Base-by-base conservation (phyloP, 2,113 vertebrate genomes). In the Siphamia tubifer region DNA sequence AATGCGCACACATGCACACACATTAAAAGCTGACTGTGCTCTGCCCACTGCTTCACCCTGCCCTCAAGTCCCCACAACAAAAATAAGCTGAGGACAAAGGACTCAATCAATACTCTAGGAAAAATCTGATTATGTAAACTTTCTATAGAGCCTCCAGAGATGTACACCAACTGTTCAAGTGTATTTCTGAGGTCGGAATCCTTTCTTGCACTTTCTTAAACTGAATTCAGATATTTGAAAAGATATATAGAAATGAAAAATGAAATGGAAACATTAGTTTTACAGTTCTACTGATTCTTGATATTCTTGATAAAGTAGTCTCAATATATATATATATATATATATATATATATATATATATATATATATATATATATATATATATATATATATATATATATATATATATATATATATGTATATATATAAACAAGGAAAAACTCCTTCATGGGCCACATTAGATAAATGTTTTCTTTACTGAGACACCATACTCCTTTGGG, bases 391-490 rank as follows among this genome's bases (percentile, higher is more conserved):
- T n/a, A n/a, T n/a, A n/a, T n/a, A n/a, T n/a, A n/a, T n/a, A n/a
- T n/a, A n/a, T n/a, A n/a, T n/a, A n/a, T n/a, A n/a, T n/a, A n/a
- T n/a, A n/a, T n/a, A n/a, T n/a, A n/a, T n/a, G n/a, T n/a, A n/a
- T n/a, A n/a, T n/a, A n/a, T n/a, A n/a, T n/a, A 3, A 5, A 39
- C 49, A 7, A 2, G 4, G 1, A 52, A 47, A 49, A 63, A 25
- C 24, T 15, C 51, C 42, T 48, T 68, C 40, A 30, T 36, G 47
- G 25, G 21, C 17, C 57, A 62, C 55, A 74, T 66, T 48, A 47
- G 66, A 76, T 68, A 73, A 73, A 70, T 60, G 58, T 62, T 74
- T 78, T 80, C 75, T 63, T 68, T 27, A 63, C 74, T 61, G 52
- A 84, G 48, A 54, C 70, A 60, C 61, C 16, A 36, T 20, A 25